Evolutionary conservation across 1,140 invertebrate genomes (phyloP), one percentile per base, ranked within the genome.

Genomic region (Colletes gigas): DNA sequence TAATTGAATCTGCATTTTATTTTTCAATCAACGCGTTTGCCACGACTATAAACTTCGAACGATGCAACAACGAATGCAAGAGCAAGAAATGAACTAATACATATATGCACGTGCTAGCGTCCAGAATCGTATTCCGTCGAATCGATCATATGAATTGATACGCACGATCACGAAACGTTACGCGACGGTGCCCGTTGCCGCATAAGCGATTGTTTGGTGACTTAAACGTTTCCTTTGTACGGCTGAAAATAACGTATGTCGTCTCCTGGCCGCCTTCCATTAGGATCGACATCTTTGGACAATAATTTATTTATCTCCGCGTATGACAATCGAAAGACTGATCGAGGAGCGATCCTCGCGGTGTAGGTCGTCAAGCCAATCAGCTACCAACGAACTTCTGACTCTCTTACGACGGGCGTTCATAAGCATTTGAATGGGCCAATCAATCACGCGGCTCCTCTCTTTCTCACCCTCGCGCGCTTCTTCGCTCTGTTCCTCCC

Each of bases 391-490:
- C 79, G 77, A 86, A 87, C 82, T 87, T 86, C 84, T 84, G 81
- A 81, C 69, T 83, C 74, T 82, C 74, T 69, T 85, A 80, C 72
- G 72, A 55, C 65, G 71, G 83, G 70, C 88, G 88, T 91, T 90
- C 91, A 93, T 93, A 92, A 92, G 90, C 91, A 93, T 93, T 92
- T 92, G 84, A 93, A 93, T 93, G 89, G 89, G 87, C 87, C 90
- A 89, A 93, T 93, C 93, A 91, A 93, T 93, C 93, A 93, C 86
- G 74, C 68, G 79, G 14, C 54, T 78, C 71, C 74, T 90, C 87
- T 89, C 80, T 81, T 81, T 78, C 82, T 81, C 78, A 15, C 54
- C 19, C 47, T 19, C 47, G 60, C 19, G 60, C 55, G 81, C 50
- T 50, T 82, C 85, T 68, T 78, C 70, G 57, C 57, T 84, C 75